A percentile compares a stretch with the other conserved stretches of the same genome.
Conservation (phyloP, 2,888 invertebrate species). For the Caenorhabditis plicata region DNA sequence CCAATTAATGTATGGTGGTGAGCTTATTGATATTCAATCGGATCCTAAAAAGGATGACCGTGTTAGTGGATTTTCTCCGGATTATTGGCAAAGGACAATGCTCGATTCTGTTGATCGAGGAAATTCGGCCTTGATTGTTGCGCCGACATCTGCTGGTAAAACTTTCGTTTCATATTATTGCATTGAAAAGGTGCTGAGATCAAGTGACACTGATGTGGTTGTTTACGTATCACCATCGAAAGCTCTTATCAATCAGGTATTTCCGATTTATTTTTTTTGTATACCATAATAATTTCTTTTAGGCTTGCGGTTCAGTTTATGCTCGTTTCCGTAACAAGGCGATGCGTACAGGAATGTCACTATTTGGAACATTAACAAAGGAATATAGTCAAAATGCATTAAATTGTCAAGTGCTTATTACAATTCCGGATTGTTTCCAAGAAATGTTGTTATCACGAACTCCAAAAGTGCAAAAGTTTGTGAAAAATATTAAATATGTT, state of each 20-base stretch:
- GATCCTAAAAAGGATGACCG: slow-evolving; percentile 63
- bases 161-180: slow-evolving; percentile 67
- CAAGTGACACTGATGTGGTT: slow-evolving; percentile 65
- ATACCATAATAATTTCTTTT: slow-evolving; percentile 6
- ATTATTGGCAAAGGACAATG: slow-evolving; percentile 66
- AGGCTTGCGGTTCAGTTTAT: slow-evolving; percentile 65
- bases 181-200: slow-evolving; percentile 66
- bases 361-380: slow-evolving; percentile 63
- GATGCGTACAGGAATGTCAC: slow-evolving; percentile 63
- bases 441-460: slow-evolving; percentile 57
- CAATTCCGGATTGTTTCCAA: slow-evolving; percentile 61
- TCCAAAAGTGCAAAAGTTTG: slow-evolving; percentile 56
- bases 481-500: slow-evolving; percentile 60
- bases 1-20: slow-evolving; percentile 57
- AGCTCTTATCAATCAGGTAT: slow-evolving; percentile 64
- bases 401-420: slow-evolving; percentile 62
- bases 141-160: slow-evolving; percentile 67
- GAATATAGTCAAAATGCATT: slow-evolving; percentile 56
- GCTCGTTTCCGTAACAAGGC: slow-evolving; percentile 64
- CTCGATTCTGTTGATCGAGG: slow-evolving; percentile 66
- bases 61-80: slow-evolving; percentile 66
- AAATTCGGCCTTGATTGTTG: slow-evolving; percentile 66
- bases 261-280: background rate
- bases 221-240: slow-evolving; percentile 67
- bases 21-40: slow-evolving; percentile 60